Evolutionary conservation across 2,113 vertebrate species (phyloP).

Genomic region (Cephalopterus ornatus): DNA sequence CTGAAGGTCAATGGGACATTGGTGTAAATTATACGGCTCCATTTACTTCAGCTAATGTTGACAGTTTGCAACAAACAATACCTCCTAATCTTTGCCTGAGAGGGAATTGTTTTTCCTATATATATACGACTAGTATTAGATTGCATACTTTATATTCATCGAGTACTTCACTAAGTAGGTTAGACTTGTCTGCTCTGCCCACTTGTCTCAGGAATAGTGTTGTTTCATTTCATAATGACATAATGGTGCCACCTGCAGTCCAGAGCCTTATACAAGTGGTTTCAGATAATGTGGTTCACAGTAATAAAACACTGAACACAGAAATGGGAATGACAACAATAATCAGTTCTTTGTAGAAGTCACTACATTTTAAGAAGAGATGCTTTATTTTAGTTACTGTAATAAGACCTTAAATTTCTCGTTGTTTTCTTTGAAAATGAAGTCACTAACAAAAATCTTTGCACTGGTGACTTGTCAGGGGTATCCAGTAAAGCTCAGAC

Average conservation of each 20-base stretch:
- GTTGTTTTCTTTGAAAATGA: background rate
- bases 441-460: background rate
- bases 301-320: background rate
- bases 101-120: background rate
- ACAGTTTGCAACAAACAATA: background rate
- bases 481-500: background rate
- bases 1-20: background rate
- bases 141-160: background rate
- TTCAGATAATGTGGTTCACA: background rate
- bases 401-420: background rate
- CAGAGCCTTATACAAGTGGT: background rate
- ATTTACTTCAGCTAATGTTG: background rate
- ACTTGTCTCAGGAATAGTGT: background rate
- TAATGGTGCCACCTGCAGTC: conserved; percentile 40
- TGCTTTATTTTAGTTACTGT: background rate
- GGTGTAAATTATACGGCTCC: background rate
- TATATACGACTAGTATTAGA: background rate
- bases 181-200: background rate
- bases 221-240: conserved; percentile 25
- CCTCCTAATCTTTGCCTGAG: background rate
- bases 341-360: background rate
- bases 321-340: background rate
- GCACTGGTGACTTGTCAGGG: background rate
- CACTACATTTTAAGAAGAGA: background rate
- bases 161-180: background rate